Evolutionary conservation across 2,113 vertebrate genomes (phyloP).

Genomic region (Leucopsar rothschildi): DNA sequence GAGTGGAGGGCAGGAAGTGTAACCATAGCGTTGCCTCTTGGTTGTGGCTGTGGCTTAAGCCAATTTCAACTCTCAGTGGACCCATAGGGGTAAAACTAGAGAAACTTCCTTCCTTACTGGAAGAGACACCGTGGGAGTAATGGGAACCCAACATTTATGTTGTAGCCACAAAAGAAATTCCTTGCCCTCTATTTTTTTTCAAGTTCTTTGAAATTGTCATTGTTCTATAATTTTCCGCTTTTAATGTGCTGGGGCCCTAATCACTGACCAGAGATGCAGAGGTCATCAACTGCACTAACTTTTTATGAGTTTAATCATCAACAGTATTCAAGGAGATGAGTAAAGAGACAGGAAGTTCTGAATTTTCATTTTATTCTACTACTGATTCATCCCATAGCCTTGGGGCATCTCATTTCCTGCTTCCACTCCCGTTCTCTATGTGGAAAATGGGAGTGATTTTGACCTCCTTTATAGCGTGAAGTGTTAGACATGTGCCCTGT

Average conservation of each 20-base stretch:
- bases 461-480: neutral
- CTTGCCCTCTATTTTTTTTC: neutral
- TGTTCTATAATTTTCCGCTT: neutral
- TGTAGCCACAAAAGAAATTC: slow-evolving; percentile 32
- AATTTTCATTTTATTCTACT: slow-evolving; percentile 36
- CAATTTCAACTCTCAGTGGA: neutral
- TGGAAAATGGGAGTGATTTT: slow-evolving; percentile 32
- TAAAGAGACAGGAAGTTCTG: slow-evolving; percentile 55
- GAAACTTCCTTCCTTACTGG: slow-evolving; percentile 56
- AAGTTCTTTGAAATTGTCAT: slow-evolving; percentile 21
- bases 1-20: neutral
- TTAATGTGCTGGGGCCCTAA: neutral
- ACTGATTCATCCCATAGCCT: slow-evolving; percentile 49
- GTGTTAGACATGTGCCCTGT: neutral
- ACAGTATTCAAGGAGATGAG: slow-evolving; percentile 23
- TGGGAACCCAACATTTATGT: slow-evolving; percentile 11
- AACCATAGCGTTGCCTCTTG: neutral
- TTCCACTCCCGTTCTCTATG: neutral
- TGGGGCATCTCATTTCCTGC: slow-evolving; percentile 56
- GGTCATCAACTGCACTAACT: slow-evolving; percentile 39
- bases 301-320: slow-evolving; percentile 61
- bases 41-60: neutral
- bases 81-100: neutral
- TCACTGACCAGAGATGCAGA: neutral
- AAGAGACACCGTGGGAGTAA: slow-evolving; percentile 11